These are phyloP conservation scores for Drosophila pegasa DNA, from an alignment of 2,888 invertebrate genomes.

Conservation along the genomic window DNA sequence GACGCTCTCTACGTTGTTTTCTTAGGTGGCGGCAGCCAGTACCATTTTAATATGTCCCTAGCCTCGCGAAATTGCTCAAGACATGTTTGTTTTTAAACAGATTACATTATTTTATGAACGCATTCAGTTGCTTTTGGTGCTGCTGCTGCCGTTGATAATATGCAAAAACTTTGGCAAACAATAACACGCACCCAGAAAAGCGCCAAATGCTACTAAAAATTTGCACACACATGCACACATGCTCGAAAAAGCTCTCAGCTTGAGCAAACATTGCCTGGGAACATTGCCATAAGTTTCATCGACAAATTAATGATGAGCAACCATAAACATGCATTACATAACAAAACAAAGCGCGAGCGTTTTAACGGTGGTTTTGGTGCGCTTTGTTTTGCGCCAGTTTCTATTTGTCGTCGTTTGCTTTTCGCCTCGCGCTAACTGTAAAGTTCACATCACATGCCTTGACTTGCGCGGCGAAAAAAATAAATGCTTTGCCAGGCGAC, in stretches of 20 bases:
- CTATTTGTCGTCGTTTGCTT: slow-evolving; percentile 49
- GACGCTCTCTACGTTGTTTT: slow-evolving; percentile 60
- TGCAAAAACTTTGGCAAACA: slow-evolving; percentile 80
- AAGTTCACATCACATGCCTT: slow-evolving; percentile 59
- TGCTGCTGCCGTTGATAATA: slow-evolving; percentile 70
- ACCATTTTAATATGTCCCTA: slow-evolving; percentile 78
- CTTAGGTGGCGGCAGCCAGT: slow-evolving; percentile 65
- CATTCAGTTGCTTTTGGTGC: slow-evolving; percentile 52
- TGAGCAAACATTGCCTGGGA: slow-evolving; percentile 75
- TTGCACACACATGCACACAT: slow-evolving; percentile 39
- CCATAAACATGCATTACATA: slow-evolving; percentile 80
- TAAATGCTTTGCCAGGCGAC: slow-evolving; percentile 36
- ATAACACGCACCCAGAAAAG: slow-evolving; percentile 74
- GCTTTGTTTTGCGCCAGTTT: slow-evolving; percentile 42
- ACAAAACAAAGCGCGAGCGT: slow-evolving; percentile 68
- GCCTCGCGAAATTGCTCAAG: slow-evolving; percentile 78
- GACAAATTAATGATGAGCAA: slow-evolving; percentile 77
- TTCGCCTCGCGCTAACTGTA: slow-evolving; percentile 46
- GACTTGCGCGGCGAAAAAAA: slow-evolving; percentile 40
- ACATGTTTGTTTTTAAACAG: slow-evolving; percentile 80
- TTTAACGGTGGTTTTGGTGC: slow-evolving; percentile 38
- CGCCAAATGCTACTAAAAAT: slow-evolving; percentile 69
- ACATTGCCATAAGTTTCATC: slow-evolving; percentile 79
- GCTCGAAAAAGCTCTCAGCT: slow-evolving; percentile 54
- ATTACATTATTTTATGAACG: slow-evolving; percentile 80